Base-by-base conservation (phyloP, 30 jellyfish, hydroid and myxozoan species). In the Nemopilema nomurai region DNA sequence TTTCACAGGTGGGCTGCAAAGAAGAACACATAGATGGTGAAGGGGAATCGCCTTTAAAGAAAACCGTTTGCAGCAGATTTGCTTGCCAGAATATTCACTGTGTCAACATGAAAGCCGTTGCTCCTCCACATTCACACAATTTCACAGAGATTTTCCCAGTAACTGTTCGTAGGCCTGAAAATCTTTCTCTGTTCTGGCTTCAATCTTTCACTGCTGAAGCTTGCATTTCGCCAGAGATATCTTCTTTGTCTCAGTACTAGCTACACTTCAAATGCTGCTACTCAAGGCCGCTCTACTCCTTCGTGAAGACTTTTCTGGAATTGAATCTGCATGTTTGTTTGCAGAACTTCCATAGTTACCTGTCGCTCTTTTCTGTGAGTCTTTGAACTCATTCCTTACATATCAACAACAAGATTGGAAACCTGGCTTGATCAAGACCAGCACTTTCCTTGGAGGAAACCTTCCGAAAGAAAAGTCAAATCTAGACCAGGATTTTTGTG, bases 1-100 rank as follows among this genome's bases (percentile, higher is more conserved):
- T 22, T 51, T 32, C 18, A 28, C 69, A 78, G 87, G 66, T 78
- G 87, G 87, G 87, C 62, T 18, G 87, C 87, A 62, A 78, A 78
- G 69, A 78, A 78, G 75, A 62, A 30, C n/a, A 76, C 85, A 0
- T 67, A 67, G 9, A 16, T 4, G 41, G 52, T 76, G 64, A 28
- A 20, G 41, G 77, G 4, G 16, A 1, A 70, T 70, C 80, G 28
- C 25, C 50, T 70, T 49, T 32, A 32, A 21, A 8, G 21, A 52
- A 41, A 41, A 41, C 13, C 13, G 57, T 41, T 41, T 41, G 57
- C 57, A 41, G 57, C 57, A 41, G 9, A 6, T 41, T 41, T 41
- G 57, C 57, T 41, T 41, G 57, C 57, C 57, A 41, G 57, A 41
- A 41, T 41, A 41, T 41, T 41, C 57, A 41, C 57, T 41, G 57